Percentiles rank a stretch among this genome's conserved stretches.
These are phyloP conservation scores for Linnaemya tessellans DNA, from an alignment of 2,888 invertebrate species.

Conservation along the genomic window DNA sequence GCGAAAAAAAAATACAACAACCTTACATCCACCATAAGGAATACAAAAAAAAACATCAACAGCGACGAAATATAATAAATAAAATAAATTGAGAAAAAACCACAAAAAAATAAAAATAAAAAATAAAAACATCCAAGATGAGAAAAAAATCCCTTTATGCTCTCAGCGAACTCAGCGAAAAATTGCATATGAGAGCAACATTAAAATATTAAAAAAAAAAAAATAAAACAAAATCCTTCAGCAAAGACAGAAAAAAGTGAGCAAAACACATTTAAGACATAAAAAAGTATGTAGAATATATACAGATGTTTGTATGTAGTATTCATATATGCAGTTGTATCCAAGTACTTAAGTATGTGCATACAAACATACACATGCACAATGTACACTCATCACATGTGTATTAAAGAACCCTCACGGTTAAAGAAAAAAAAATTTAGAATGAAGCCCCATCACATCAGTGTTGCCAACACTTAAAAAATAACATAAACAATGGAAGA, in stretches of 20 bases:
- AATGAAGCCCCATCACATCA: slow-evolving; percentile 33
- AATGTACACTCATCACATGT: slow-evolving; percentile 1
- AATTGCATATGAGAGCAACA: slow-evolving; percentile 59
- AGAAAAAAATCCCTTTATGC: slow-evolving; percentile 53
- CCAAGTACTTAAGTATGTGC: neutral
- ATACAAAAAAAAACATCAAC: slow-evolving; percentile 22
- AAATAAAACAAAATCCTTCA: slow-evolving; percentile 56
- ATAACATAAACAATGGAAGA: no score
- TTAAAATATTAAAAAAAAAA: slow-evolving; percentile 32
- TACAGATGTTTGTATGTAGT: no score
- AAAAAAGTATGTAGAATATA: slow-evolving; percentile 7
- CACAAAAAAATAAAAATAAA: slow-evolving; percentile 27
- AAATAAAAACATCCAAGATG: slow-evolving; percentile 37
- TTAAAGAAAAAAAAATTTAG: neutral
- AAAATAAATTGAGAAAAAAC: slow-evolving; percentile 54
- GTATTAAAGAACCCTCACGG: slow-evolving; percentile 19
- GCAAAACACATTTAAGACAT: slow-evolving; percentile 55
- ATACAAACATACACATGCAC: neutral
- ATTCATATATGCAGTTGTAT: neutral
- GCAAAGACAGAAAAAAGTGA: slow-evolving; percentile 51
- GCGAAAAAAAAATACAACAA: slow-evolving; percentile 12
- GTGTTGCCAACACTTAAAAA: neutral
- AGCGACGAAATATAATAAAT: slow-evolving; percentile 51
- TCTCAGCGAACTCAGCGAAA: slow-evolving; percentile 61
- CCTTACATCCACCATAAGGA: slow-evolving; percentile 36